phyloP scores from a whole-genome alignment of 30 jellyfish, hydroid and myxozoan genomes.

The Chrysaora quinquecirrha region DNA sequence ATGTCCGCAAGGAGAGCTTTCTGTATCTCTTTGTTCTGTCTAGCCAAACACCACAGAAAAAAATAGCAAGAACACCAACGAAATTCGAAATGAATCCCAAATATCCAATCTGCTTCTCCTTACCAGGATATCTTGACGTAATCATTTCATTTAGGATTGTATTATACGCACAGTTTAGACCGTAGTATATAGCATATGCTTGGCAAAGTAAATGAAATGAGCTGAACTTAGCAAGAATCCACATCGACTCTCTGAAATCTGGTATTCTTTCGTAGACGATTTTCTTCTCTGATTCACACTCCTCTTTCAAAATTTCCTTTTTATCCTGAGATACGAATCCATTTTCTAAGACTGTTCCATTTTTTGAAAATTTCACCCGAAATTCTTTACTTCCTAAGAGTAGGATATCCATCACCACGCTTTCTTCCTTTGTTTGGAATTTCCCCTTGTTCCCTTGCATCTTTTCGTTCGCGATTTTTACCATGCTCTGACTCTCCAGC shows the following conservation, averaged over 20 bases:
- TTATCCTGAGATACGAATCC: not conserved
- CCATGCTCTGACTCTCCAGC: not conserved
- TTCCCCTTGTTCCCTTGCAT: not conserved
- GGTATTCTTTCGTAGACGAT: not conserved
- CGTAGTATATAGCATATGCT: conserved; percentile 63
- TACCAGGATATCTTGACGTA: conserved; percentile 29
- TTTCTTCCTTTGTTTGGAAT: not conserved
- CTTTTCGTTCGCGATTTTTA: not conserved
- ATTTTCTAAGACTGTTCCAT: not conserved
- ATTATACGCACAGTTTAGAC: conserved; percentile 51
- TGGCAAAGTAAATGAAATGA: conserved; percentile 50
- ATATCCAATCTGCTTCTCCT: conserved; percentile 53
- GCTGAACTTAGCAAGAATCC: conserved; percentile 8
- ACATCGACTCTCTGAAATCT: not conserved
- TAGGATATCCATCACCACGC: not conserved
- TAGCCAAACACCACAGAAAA: conserved; percentile 64
- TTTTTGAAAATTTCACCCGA: not conserved
- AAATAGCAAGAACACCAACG: conserved; percentile 58
- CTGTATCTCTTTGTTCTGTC: conserved; percentile 50
- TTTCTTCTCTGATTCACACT: not conserved
- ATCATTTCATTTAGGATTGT: conserved; percentile 57
- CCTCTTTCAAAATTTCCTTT: not conserved
- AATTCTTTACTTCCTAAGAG: not conserved
- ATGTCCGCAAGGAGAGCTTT: conserved; percentile 8
- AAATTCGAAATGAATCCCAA: conserved; percentile 61